Evolutionary conservation across 2,797 vertebrate genomes (phyloP).

Genomic region (Threskiornis aethiopicus): DNA sequence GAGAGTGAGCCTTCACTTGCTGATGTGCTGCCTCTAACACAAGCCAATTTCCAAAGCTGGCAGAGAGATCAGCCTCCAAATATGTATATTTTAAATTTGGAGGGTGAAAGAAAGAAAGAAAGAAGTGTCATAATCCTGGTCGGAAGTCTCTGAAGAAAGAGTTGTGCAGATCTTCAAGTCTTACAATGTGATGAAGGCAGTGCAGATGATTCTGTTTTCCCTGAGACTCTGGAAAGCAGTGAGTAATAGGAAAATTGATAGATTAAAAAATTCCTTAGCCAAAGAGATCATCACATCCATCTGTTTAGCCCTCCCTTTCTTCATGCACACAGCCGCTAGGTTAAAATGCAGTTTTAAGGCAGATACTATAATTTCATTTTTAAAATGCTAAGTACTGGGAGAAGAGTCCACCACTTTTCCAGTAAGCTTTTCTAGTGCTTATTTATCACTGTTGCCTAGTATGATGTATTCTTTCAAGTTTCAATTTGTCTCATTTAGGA

Average conservation of each 20-base stretch:
- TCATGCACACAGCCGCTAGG: not conserved
- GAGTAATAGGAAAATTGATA: not conserved
- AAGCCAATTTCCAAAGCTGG: not conserved
- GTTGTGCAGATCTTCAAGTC: not conserved
- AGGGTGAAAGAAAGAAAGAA: not conserved
- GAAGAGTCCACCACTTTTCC: not conserved
- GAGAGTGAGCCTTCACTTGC: not conserved
- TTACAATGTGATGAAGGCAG: not conserved
- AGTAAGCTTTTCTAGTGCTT: not conserved
- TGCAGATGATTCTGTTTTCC: not conserved
- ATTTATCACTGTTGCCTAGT: not conserved
- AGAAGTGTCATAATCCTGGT: not conserved
- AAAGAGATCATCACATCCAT: not conserved
- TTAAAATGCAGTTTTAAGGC: not conserved
- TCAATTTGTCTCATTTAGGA: not conserved
- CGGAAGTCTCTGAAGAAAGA: not conserved
- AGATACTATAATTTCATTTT: not conserved
- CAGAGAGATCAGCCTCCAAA: not conserved
- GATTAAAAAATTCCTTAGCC: not conserved
- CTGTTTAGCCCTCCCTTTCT: not conserved
- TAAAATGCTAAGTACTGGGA: not conserved
- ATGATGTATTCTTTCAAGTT: not conserved
- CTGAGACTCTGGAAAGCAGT: not conserved
- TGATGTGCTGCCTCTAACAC: not conserved
- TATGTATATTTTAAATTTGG: not conserved